Conservation (phyloP, 2,888 invertebrate species). For the Odontothrips loti region DNA sequence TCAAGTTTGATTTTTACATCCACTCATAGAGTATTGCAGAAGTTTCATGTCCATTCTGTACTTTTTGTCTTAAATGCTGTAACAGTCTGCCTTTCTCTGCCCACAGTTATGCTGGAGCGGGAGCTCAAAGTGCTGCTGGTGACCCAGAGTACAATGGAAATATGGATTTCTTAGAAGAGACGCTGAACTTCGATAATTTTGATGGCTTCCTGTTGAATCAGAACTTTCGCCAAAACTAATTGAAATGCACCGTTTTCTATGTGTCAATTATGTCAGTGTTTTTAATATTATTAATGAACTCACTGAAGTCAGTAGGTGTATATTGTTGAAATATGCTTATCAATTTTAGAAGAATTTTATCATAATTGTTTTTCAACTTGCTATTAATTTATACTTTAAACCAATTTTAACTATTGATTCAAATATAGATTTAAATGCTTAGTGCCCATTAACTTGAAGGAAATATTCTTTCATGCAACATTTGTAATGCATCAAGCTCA, state of each 20-base stretch:
- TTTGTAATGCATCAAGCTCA: background rate
- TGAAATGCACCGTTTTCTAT: background rate
- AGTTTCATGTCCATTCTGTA: background rate
- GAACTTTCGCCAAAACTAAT: background rate
- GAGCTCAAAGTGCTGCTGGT: constrained; percentile 18
- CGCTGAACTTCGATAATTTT: background rate
- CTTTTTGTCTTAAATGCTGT: background rate
- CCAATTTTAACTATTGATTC: background rate
- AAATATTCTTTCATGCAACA: background rate
- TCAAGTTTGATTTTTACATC: background rate
- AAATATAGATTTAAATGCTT: background rate
- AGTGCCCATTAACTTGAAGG: background rate
- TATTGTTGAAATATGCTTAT: background rate
- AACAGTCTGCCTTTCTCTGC: constrained; percentile 34
- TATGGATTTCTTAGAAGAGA: background rate
- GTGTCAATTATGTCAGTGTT: background rate
- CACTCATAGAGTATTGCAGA: background rate
- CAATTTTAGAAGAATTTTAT: background rate
- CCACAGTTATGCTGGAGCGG: constrained; percentile 34
- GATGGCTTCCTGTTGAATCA: background rate
- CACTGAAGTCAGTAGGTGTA: background rate
- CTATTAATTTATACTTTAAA: background rate
- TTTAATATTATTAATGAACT: background rate
- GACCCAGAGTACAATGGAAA: background rate
- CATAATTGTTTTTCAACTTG: background rate